Percentiles rank a stretch among this genome's conserved stretches.
Evolutionary conservation across 2,797 vertebrate species (phyloP).

Genomic region (Esox lucius): DNA sequence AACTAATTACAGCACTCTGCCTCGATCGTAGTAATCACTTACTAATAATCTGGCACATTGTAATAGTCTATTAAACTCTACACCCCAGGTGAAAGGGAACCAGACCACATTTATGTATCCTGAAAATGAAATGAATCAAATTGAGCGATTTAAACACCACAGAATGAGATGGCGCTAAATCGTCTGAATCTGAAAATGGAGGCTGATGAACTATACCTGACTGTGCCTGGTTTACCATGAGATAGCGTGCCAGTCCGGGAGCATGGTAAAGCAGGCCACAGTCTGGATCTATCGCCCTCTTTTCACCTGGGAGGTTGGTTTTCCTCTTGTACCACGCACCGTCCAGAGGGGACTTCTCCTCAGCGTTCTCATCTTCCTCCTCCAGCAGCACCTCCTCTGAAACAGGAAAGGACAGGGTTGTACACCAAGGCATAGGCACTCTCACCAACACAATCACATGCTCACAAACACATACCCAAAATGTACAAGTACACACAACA

Average conservation of each 20-base stretch:
- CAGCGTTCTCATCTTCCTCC: constrained; percentile 94
- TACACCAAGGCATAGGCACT: not conserved
- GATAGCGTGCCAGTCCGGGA: constrained; percentile 9
- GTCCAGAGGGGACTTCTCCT: constrained; percentile 94
- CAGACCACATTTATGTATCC: constrained; percentile 24
- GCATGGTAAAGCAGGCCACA: constrained; percentile 37
- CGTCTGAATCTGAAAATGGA: constrained; percentile 6
- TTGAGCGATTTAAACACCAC: constrained; percentile 20
- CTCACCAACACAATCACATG: not conserved
- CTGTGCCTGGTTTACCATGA: constrained; percentile 40
- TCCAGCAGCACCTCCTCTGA: constrained; percentile 97
- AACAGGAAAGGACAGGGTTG: constrained; percentile 28
- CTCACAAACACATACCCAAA: too few species aligned
- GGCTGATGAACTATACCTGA: constrained; percentile 19
- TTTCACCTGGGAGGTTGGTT: constrained; percentile 72
- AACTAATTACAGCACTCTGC: too few species aligned
- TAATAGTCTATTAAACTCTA: too few species aligned
- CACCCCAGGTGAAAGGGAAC: constrained; percentile 27
- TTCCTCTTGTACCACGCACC: constrained; percentile 82
- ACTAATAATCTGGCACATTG: too few species aligned
- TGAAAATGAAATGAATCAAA: not conserved
- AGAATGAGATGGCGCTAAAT: not conserved
- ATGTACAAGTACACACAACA: too few species aligned
- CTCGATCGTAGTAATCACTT: too few species aligned
- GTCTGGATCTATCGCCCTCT: constrained; percentile 22